Percentiles rank a stretch among this genome's conserved stretches.
These are phyloP conservation scores for Flabesymbios commensalis DNA, from an alignment of 2,888 invertebrate species.

Conservation along the genomic window DNA sequence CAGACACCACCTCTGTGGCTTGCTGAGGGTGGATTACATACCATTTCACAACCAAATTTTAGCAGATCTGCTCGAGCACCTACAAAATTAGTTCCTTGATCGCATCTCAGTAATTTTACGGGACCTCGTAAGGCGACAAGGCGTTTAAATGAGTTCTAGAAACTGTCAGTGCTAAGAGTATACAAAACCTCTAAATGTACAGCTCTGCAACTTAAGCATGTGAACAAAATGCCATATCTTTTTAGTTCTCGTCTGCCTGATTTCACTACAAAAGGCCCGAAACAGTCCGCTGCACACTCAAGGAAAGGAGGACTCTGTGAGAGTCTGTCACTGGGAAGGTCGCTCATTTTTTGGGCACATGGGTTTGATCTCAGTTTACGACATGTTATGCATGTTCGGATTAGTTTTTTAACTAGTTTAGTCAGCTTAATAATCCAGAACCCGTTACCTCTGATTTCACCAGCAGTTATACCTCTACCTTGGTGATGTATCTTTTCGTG, in stretches of 20 bases:
- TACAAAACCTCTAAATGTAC: constrained; percentile 43
- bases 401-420: background rate
- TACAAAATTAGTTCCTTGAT: constrained; percentile 32
- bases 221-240: constrained; percentile 46
- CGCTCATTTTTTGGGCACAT: constrained; percentile 47
- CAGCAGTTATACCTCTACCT: no score
- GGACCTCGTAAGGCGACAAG: constrained; percentile 29
- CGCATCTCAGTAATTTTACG: constrained; percentile 24
- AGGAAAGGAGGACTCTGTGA: constrained; percentile 37
- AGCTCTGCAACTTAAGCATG: constrained; percentile 47
- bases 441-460: no score
- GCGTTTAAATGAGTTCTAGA: constrained; percentile 30
- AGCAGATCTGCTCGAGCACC: constrained; percentile 25
- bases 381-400: constrained; percentile 45
- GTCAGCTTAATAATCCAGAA: background rate
- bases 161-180: constrained; percentile 33
- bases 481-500: no score
- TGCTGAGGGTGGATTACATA: background rate
- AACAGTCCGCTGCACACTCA: constrained; percentile 49
- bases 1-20: constrained; percentile 6
- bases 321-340: constrained; percentile 49
- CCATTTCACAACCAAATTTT: background rate
- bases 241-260: constrained; percentile 44
- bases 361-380: constrained; percentile 33
- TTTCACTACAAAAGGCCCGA: constrained; percentile 46